A percentile compares a stretch with the other conserved stretches of the same genome.
Conservation (phyloP, 2,113 vertebrate species). For the Mixornis gularis region DNA sequence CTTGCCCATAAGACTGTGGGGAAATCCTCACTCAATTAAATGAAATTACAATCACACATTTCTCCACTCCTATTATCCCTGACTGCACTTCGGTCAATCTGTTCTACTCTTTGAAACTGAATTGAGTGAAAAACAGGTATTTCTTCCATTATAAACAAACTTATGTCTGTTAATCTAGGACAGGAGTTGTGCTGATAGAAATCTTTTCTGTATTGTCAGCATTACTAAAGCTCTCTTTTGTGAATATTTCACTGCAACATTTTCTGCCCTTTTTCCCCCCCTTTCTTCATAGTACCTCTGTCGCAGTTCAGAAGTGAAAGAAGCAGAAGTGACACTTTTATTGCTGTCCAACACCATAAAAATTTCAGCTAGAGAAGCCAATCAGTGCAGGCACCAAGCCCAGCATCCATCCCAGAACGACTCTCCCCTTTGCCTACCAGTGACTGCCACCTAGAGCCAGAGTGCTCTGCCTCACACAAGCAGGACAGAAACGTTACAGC, state of each 20-base stretch:
- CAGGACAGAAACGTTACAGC: not conserved
- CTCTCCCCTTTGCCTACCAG: not conserved
- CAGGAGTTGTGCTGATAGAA: not conserved
- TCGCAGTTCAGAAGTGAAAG: not conserved
- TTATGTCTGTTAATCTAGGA: not conserved
- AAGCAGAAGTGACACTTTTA: not conserved
- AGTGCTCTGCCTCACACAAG: rapidly evolving
- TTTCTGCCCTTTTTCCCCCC: not conserved
- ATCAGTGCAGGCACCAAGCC: not conserved
- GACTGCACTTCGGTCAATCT: not conserved
- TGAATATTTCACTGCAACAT: not conserved
- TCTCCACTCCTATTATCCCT: not conserved
- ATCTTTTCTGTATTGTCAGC: not conserved
- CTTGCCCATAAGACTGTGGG: not conserved
- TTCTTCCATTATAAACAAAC: not conserved
- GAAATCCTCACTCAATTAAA: not conserved
- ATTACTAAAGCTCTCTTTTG: not conserved
- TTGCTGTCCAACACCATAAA: not conserved
- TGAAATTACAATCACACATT: not conserved
- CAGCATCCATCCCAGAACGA: not conserved
- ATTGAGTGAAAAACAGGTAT: not conserved
- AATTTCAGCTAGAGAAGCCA: not conserved
- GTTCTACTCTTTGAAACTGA: not conserved
- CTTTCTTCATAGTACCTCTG: not conserved
- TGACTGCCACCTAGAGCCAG: constrained; percentile 46